Percentiles rank a stretch among this genome's conserved stretches.
Evolutionary conservation across 2,113 vertebrate genomes (phyloP).

Genomic region (Carassius gibelio): DNA sequence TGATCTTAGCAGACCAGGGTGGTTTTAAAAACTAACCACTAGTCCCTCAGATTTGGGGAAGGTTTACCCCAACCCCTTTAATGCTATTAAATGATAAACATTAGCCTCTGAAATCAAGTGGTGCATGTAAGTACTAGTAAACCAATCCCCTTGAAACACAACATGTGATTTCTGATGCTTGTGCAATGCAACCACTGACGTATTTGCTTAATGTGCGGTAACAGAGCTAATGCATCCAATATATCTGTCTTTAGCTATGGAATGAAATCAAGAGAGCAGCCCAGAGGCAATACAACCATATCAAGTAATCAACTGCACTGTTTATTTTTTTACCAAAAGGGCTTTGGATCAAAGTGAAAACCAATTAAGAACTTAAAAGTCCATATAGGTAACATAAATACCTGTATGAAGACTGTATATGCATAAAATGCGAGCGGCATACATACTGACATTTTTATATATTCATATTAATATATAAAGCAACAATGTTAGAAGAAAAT

Average conservation of each 20-base stretch:
- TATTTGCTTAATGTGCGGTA: slow-evolving; percentile 43
- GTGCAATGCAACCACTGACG: slow-evolving; percentile 53
- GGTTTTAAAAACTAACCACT: slow-evolving; percentile 7
- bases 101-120: slow-evolving; percentile 50
- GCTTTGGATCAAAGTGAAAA: slow-evolving; percentile 70
- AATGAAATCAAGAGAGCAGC: slow-evolving; percentile 29
- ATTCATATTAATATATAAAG: slow-evolving; percentile 46
- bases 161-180: slow-evolving; percentile 49
- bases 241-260: slow-evolving; percentile 22
- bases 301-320: slow-evolving; percentile 63
- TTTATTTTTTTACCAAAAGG: slow-evolving; percentile 70
- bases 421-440: slow-evolving; percentile 64
- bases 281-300: slow-evolving; percentile 59
- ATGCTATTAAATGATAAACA: neutral
- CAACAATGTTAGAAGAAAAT: slow-evolving; percentile 29
- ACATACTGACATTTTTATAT: slow-evolving; percentile 59
- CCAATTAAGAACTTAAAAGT: slow-evolving; percentile 63
- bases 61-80: slow-evolving; percentile 17
- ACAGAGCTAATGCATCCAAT: slow-evolving; percentile 23
- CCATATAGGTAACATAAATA: slow-evolving; percentile 74
- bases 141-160: slow-evolving; percentile 2
- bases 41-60: neutral
- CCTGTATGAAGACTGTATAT: slow-evolving; percentile 68
- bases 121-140: slow-evolving; percentile 65
- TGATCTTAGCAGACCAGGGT: neutral